Percentiles rank a stretch among this genome's conserved stretches.
Conservation (phyloP, 2,888 invertebrate genomes). For the Phaonia tiefii region DNA sequence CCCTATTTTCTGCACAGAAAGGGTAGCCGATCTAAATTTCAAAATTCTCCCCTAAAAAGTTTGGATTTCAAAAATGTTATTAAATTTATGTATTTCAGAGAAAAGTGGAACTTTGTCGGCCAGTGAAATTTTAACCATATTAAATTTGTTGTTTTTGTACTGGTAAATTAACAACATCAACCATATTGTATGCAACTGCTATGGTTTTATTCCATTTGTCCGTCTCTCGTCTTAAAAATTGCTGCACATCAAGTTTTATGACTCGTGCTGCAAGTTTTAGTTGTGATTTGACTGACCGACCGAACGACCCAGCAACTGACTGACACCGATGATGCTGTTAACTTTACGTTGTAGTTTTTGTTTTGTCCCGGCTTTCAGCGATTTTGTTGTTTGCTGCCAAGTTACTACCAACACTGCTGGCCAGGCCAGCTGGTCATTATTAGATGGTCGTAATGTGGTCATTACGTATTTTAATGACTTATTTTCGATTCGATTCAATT, state of each 20-base stretch:
- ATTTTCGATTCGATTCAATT: no score
- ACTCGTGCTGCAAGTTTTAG: constrained; percentile 40
- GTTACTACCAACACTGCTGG: constrained; percentile 2
- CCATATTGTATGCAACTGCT: constrained; percentile 1
- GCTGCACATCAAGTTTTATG: constrained; percentile 47
- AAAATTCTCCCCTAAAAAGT: no score
- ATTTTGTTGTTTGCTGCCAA: neutral
- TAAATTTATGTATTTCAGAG: no score
- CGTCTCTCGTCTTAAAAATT: constrained; percentile 20
- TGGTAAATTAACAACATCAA: no score
- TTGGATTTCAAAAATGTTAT: no score
- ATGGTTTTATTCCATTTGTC: constrained; percentile 5
- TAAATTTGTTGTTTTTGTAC: no score
- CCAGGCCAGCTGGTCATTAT: constrained; percentile 26
- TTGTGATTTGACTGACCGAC: neutral
- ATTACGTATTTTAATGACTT: constrained; percentile 27
- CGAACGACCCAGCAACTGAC: neutral
- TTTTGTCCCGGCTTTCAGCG: neutral
- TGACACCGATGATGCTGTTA: neutral
- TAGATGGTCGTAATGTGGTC: constrained; percentile 24
- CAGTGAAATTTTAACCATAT: no score
- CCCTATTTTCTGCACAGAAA: no score
- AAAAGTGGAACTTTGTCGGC: no score
- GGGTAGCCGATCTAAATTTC: no score
- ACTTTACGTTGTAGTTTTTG: neutral